Percentiles rank a stretch among this genome's conserved stretches.
These are phyloP conservation scores for Trichonephila clavata DNA, from an alignment of 1,140 invertebrate species.

Conservation along the genomic window DNA sequence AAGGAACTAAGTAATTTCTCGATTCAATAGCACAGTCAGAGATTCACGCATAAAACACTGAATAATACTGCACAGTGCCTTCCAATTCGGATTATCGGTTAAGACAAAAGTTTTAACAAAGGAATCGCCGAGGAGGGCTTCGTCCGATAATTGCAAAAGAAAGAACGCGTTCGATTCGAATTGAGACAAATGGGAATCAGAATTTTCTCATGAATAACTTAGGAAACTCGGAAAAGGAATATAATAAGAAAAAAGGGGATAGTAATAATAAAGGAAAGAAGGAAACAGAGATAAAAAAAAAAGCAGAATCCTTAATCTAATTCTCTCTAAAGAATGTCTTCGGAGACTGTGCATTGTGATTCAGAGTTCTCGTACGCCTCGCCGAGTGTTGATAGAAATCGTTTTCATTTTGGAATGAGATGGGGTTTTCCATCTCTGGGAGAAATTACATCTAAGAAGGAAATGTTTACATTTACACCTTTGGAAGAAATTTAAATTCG, in stretches of 20 bases:
- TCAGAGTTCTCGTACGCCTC: neutral
- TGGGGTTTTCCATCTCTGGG: neutral
- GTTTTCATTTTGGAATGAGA: slow-evolving; percentile 31
- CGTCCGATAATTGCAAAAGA: neutral
- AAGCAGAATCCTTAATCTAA: slow-evolving; percentile 28
- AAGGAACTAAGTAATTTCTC: no score
- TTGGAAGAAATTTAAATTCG: neutral
- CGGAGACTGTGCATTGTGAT: slow-evolving; percentile 18
- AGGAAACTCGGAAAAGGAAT: neutral
- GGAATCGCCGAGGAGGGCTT: neutral
- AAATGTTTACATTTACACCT: neutral
- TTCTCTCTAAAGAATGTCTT: neutral
- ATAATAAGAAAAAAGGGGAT: neutral
- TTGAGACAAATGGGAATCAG: slow-evolving; percentile 35
- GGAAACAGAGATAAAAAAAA: neutral
- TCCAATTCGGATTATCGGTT: neutral
- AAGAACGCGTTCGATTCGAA: neutral
- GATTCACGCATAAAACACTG: no score
- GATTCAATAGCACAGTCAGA: no score
- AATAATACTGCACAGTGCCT: neutral
- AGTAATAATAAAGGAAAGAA: neutral
- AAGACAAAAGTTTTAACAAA: neutral
- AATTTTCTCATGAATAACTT: slow-evolving; percentile 66
- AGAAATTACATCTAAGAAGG: neutral
- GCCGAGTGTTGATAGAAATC: neutral